Base-by-base conservation (phyloP, 2,113 vertebrate genomes). In the Urocynchramus pylzowi region DNA sequence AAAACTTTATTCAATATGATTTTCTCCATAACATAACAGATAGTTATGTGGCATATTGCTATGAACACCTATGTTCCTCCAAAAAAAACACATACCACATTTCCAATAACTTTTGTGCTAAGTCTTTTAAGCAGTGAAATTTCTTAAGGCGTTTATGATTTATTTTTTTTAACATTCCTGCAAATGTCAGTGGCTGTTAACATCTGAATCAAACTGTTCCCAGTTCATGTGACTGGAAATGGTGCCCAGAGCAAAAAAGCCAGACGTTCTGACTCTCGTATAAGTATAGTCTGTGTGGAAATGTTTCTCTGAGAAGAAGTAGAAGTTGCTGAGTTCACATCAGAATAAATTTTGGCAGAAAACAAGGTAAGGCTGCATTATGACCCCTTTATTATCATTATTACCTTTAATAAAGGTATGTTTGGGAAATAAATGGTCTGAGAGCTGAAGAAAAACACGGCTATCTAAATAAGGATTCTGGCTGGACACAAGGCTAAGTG, bases 161-260 rank as follows among this genome's bases (percentile, higher is more conserved):
- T 56, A 26, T 64, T n/a, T 56, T 74, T 90, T 90, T 92, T 63
- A 91, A 69, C 85, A 87, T 91, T 96, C 93, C 61, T 95, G 73
- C 20, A 85, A 94, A 96, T 85, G 95, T 96, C 95, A 91, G 91
- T 85, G 90, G 70, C 52, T 90, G 79, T 94, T 96, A 96, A 85
- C 79, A 70, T 97, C 87, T 95, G 93, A 95, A 88, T 94, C 93
- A 96, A 94, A 82, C 83, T 86, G 85, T 78, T 96, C 87, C 59
- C 59, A 83, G 90, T 94, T 84, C 95, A 96, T 93, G 95, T 96
- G 96, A 96, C 95, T 96, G 93, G 93, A 96, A 96, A 95, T 90
- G 87, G 63, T 96, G 95, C 94, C 96, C 90, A 95, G 82, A 96
- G 96, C 94, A 84, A 96, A 96, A 94, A 96, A 91, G 78, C 67